Percentiles rank a stretch among this genome's conserved stretches.
Evolutionary conservation across 2,113 vertebrate genomes (phyloP).

Genomic region (Poeciliopsis prolifica): DNA sequence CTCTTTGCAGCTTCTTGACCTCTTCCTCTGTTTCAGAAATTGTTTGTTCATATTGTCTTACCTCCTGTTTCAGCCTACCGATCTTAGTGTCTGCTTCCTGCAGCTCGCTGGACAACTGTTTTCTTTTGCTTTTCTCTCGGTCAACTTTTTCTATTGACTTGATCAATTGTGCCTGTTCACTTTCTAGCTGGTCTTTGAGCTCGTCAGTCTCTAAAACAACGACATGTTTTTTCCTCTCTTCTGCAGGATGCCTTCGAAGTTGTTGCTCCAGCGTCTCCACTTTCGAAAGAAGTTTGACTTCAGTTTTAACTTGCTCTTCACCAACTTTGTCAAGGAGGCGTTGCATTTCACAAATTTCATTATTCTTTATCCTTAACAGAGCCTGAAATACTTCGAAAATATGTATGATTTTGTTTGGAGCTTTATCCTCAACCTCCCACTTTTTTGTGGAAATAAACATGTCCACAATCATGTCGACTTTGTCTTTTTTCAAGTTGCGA

Average conservation of each 20-base stretch:
- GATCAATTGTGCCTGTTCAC: not conserved
- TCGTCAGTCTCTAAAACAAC: not conserved
- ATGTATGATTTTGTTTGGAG: not conserved
- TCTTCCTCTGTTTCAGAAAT: too few species aligned
- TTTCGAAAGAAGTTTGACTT: not conserved
- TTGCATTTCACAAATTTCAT: not conserved
- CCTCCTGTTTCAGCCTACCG: not conserved
- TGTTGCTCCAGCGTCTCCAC: not conserved
- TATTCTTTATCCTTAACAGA: not conserved
- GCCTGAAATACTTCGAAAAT: not conserved
- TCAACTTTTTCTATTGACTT: not conserved
- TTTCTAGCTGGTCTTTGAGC: not conserved
- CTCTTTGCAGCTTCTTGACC: too few species aligned
- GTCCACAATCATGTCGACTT: not conserved
- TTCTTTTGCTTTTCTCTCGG: not conserved
- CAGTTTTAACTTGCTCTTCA: not conserved
- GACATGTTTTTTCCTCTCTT: not conserved
- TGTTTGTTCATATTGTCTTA: too few species aligned
- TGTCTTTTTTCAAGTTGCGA: not conserved
- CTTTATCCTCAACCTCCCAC: not conserved
- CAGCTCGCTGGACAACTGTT: not conserved
- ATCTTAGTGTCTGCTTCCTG: not conserved
- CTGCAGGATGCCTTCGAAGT: not conserved
- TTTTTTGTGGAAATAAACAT: not conserved
- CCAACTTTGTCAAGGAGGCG: not conserved